These are phyloP conservation scores for Sebastes steindachneri DNA, from an alignment of 2,797 vertebrate species.

Conservation along the genomic window DNA sequence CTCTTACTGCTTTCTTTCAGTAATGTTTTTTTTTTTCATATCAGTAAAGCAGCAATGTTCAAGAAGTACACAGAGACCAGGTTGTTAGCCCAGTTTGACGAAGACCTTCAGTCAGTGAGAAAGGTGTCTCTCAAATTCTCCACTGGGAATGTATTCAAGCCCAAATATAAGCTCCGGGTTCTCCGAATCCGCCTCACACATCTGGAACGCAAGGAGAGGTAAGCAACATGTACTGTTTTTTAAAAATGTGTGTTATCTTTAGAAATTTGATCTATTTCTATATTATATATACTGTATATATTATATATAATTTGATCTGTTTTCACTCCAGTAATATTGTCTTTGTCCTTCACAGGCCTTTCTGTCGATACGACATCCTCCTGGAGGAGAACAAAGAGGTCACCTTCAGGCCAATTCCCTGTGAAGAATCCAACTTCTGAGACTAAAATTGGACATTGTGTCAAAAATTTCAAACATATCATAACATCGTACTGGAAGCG, in stretches of 20 bases:
- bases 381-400: constrained; percentile 71
- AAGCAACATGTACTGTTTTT: background rate
- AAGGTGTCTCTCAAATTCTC: constrained; percentile 75
- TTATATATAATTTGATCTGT: background rate
- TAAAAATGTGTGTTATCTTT: too few relatives aligned
- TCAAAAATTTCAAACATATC: background rate
- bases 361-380: constrained; percentile 83
- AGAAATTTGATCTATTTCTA: background rate
- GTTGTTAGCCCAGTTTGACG: constrained; percentile 79
- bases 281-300: background rate
- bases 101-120: constrained; percentile 59
- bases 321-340: background rate
- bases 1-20: background rate
- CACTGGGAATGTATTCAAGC: constrained; percentile 50
- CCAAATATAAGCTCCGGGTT: constrained; percentile 78
- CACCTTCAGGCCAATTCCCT: constrained; percentile 77
- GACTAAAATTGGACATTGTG: background rate
- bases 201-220: constrained; percentile 68
- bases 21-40: background rate
- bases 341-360: constrained; percentile 58
- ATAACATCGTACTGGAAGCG: too few relatives aligned
- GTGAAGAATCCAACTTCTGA: constrained; percentile 80
- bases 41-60: constrained; percentile 73
- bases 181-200: constrained; percentile 74
- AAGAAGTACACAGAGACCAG: constrained; percentile 60